phyloP scores from a whole-genome alignment of 2,888 invertebrate species.

The Ptilodon capucinus region DNA sequence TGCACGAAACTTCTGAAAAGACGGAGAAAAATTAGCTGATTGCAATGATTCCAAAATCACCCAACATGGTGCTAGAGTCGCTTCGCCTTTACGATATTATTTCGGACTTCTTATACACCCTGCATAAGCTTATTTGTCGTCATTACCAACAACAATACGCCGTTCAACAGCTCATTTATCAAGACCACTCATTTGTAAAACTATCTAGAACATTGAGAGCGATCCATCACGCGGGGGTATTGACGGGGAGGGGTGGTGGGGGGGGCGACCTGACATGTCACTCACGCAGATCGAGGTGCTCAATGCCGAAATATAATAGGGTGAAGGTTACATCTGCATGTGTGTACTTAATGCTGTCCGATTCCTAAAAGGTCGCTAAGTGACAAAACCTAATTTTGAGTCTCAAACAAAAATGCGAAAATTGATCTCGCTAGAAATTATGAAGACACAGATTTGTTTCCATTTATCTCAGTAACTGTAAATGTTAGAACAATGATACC shows the following conservation, averaged over 20 bases:
- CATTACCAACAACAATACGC: background rate
- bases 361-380: too few species aligned
- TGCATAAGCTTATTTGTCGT: background rate
- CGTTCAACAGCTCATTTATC: background rate
- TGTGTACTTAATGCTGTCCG: constrained; percentile 35
- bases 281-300: constrained; percentile 55
- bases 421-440: too few species aligned
- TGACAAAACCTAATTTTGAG: too few species aligned
- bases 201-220: background rate
- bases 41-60: too few species aligned
- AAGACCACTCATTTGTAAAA: background rate
- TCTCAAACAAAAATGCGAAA: too few species aligned
- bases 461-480: too few species aligned
- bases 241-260: background rate
- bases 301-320: constrained; percentile 75
- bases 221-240: constrained; percentile 15
- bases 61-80: too few species aligned
- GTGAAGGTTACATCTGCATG: constrained; percentile 61
- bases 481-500: too few species aligned
- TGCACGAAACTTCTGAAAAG: too few species aligned
- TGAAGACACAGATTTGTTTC: too few species aligned
- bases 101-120: background rate
- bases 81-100: too few species aligned
- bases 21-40: too few species aligned
- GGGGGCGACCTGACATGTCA: constrained; percentile 54